These are phyloP conservation scores for Chironomus striatipennis DNA, from an alignment of 1,140 invertebrate genomes.

Conservation along the genomic window DNA sequence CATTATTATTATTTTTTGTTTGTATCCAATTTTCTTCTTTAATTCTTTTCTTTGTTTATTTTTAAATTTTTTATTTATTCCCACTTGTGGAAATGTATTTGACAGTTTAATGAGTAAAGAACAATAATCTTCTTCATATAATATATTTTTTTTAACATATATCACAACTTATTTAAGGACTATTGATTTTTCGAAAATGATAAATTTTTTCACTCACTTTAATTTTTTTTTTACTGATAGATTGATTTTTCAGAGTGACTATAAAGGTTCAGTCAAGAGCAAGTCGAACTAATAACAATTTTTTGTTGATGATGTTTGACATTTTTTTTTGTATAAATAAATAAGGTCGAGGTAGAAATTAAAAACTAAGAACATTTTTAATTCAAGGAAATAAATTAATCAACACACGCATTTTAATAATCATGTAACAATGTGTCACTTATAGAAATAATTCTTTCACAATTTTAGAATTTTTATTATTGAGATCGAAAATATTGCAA, in stretches of 20 bases:
- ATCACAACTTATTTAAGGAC: slow-evolving; percentile 1
- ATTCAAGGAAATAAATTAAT: too few relatives aligned
- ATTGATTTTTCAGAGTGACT: neutral
- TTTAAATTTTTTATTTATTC: neutral
- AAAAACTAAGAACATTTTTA: neutral
- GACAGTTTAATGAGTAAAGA: too few relatives aligned
- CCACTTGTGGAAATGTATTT: too few relatives aligned
- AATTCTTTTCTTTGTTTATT: neutral
- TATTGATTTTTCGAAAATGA: neutral
- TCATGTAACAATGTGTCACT: too few relatives aligned
- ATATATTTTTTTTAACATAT: neutral
- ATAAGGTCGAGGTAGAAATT: slow-evolving; percentile 7
- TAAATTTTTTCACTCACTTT: too few relatives aligned
- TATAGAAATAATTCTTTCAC: too few relatives aligned
- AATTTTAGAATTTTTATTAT: too few relatives aligned
- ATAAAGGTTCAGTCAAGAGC: neutral
- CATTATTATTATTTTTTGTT: neutral
- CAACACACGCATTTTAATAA: too few relatives aligned
- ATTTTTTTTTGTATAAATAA: neutral
- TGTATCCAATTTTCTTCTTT: neutral
- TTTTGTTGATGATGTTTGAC: neutral
- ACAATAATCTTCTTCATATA: too few relatives aligned
- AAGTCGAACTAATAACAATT: neutral
- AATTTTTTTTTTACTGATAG: too few relatives aligned
- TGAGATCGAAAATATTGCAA: too few relatives aligned